A percentile compares a stretch with the other conserved stretches of the same genome.
These are phyloP conservation scores for Zelleria hepariella DNA, from an alignment of 2,888 invertebrate genomes.

Conservation along the genomic window DNA sequence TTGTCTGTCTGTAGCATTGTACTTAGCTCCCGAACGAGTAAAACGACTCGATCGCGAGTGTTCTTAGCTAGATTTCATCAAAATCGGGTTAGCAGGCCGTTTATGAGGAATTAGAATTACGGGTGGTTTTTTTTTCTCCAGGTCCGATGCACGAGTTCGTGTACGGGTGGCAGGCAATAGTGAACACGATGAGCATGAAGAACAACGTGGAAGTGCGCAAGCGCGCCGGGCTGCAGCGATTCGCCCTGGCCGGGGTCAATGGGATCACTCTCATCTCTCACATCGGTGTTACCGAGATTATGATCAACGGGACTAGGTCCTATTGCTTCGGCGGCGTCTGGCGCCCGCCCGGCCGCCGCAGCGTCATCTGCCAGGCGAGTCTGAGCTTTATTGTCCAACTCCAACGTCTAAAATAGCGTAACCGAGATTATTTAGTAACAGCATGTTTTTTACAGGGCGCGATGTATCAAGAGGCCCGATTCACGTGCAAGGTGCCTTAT, in stretches of 20 bases:
- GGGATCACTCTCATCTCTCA: conserved; percentile 61
- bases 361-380: conserved; percentile 56
- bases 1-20: too few species aligned
- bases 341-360: conserved; percentile 53
- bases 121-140: conserved; percentile 15
- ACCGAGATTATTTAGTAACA: too few species aligned
- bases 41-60: too few species aligned
- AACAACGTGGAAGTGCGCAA: conserved; percentile 65
- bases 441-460: conserved; percentile 44
- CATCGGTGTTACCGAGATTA: conserved; percentile 62
- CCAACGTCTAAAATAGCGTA: too few species aligned
- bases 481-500: conserved; percentile 52
- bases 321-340: conserved; percentile 63
- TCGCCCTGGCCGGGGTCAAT: conserved; percentile 62
- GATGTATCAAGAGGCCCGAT: conserved; percentile 61
- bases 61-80: too few species aligned
- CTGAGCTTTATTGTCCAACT: not conserved
- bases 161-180: conserved; percentile 65
- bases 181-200: conserved; percentile 68
- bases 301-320: conserved; percentile 59
- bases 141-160: conserved; percentile 67
- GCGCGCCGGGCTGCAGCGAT: conserved; percentile 58
- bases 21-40: too few species aligned
- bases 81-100: too few species aligned
- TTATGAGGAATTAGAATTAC: too few species aligned